Percentiles rank a stretch among this genome's conserved stretches.
Evolutionary conservation across 1,140 invertebrate genomes (phyloP).

Genomic region (Meteorus sp.): DNA sequence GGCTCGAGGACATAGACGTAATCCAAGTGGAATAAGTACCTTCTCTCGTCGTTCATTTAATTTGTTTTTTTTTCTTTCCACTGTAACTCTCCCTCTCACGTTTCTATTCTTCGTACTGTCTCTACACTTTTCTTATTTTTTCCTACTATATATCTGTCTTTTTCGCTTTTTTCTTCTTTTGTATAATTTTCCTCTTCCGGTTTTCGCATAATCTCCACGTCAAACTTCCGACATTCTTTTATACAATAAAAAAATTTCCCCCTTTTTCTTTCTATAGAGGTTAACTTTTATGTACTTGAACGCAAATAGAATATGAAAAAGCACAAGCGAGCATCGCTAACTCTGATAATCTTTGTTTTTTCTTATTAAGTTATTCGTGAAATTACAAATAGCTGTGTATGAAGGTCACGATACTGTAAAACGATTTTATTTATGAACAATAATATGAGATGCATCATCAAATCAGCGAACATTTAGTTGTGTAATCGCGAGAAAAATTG

Average conservation of each 20-base stretch:
- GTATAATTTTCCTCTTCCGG: background rate
- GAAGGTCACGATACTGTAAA: too few species aligned
- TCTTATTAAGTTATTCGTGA: too few species aligned
- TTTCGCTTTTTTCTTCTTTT: background rate
- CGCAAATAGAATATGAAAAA: background rate
- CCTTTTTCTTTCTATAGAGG: background rate
- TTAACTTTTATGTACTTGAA: background rate
- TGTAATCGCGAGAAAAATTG: too few species aligned
- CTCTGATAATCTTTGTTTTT: too few species aligned
- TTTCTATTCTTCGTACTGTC: slow-evolving; percentile 17
- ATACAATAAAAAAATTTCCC: slow-evolving; percentile 16
- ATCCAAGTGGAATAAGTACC: slow-evolving; percentile 30
- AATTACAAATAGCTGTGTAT: too few species aligned
- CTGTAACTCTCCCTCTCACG: background rate
- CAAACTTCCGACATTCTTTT: slow-evolving; percentile 29
- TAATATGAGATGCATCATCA: too few species aligned
- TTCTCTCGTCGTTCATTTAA: slow-evolving; percentile 11
- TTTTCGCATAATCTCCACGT: slow-evolving; percentile 24
- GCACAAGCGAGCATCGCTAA: too few species aligned
- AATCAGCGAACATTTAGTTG: too few species aligned
- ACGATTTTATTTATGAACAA: too few species aligned
- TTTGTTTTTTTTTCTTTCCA: slow-evolving; percentile 1
- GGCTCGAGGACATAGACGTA: slow-evolving; percentile 25
- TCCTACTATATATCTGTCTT: slow-evolving; percentile 13
- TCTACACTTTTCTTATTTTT: slow-evolving; percentile 26